These are phyloP conservation scores for Ciconia nigra DNA, from an alignment of 2,797 vertebrate genomes.

Conservation along the genomic window DNA sequence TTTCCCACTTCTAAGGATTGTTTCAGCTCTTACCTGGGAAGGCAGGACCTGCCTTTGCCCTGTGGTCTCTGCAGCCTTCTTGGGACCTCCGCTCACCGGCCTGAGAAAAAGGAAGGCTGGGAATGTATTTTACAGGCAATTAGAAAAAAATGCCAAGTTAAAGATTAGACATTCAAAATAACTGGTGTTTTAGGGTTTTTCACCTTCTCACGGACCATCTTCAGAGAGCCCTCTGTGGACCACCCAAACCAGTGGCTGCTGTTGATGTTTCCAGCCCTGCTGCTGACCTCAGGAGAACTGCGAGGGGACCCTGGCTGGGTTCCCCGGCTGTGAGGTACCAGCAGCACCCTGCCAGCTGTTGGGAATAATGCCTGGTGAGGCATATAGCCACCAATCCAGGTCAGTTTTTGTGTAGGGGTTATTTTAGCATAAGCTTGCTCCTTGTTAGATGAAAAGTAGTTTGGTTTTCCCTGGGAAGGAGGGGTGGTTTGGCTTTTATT, in stretches of 20 bases:
- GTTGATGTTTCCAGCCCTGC: neutral
- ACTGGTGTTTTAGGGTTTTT: neutral
- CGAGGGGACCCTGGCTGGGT: neutral
- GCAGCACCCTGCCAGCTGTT: neutral
- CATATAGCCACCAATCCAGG: neutral
- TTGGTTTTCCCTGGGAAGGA: neutral
- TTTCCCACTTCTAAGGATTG: neutral
- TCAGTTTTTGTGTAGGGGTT: neutral
- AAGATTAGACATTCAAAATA: neutral
- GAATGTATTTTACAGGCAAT: neutral
- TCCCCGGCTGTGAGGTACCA: neutral
- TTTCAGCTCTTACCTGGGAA: neutral
- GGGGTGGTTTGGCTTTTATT: neutral
- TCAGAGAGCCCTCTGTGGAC: neutral
- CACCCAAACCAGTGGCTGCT: neutral
- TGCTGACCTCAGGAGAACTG: neutral
- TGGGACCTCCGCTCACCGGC: accelerated
- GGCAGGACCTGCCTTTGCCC: neutral
- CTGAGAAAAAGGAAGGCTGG: neutral
- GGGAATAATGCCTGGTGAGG: neutral
- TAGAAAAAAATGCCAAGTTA: neutral
- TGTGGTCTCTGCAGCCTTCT: neutral
- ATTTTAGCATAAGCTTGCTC: neutral
- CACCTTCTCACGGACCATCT: neutral
- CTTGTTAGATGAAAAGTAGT: neutral